Evolutionary conservation across 2,888 invertebrate species (phyloP).

Genomic region (Scaptomyza tumidula): DNA sequence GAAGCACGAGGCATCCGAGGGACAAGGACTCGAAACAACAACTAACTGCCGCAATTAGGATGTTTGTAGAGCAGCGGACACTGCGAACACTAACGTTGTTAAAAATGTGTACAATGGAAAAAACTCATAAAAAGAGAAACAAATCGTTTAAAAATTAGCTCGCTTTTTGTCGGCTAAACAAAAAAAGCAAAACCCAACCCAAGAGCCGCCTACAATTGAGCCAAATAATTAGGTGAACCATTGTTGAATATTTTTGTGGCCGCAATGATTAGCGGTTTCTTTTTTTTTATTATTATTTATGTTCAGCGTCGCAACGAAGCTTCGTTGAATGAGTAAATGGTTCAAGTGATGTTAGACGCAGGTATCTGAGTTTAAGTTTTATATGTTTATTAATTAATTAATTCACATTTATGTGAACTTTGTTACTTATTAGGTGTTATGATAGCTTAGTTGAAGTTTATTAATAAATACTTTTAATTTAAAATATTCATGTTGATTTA

Average conservation of each 20-base stretch:
- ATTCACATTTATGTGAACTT: neutral
- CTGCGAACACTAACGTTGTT: constrained; percentile 30
- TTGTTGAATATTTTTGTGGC: constrained; percentile 64
- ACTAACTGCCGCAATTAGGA: constrained; percentile 76
- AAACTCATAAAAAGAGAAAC: constrained; percentile 80
- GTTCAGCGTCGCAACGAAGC: neutral
- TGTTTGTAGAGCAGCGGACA: constrained; percentile 66
- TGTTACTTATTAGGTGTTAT: no score
- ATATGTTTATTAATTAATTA: no score
- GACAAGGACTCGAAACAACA: constrained; percentile 35
- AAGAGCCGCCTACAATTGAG: constrained; percentile 57
- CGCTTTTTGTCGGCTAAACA: constrained; percentile 67
- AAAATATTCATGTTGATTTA: no score
- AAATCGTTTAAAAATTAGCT: constrained; percentile 75
- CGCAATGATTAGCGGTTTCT: constrained; percentile 72
- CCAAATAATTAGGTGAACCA: constrained; percentile 76
- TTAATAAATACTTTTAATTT: no score
- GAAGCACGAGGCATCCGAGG: constrained; percentile 12
- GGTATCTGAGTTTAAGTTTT: no score
- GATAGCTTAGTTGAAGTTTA: no score
- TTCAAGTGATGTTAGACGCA: neutral
- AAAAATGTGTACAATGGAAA: constrained; percentile 58
- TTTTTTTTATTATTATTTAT: constrained; percentile 46
- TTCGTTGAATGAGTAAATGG: constrained; percentile 26
- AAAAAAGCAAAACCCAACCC: constrained; percentile 50